Evolutionary conservation across 2,797 vertebrate species (phyloP), one percentile per base, ranked within the genome.

Genomic region (Pseudomugil gertrudae): DNA sequence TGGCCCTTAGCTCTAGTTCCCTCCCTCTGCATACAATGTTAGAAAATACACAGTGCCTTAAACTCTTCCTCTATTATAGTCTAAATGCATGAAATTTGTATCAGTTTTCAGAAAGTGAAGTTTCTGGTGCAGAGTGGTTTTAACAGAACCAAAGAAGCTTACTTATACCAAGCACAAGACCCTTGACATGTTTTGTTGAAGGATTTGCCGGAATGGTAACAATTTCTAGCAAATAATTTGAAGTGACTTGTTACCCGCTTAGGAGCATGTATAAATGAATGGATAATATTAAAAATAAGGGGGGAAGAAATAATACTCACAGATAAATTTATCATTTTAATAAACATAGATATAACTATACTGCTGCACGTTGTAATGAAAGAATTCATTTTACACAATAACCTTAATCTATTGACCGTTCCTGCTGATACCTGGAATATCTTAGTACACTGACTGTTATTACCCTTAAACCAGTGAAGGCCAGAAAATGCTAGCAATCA

Each of bases 1-100:
- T 91, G 90, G 88, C 91, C 91, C 89, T 93, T 92, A 92, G 87
- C 87, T 87, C 90, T 84, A 84, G 76, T 80, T 81, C 79, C 72
- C 72, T 80, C 72, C 76, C 83, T 85, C 84, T 81, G 87, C 84
- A 81, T 92, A 92, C 83, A 85, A 90, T 89, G 89, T 78, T 85
- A 80, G 86, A n/a, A 93, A 89, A 92, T 86, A 80, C 84, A 87
- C 83, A 76, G 74, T 78, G 76, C 68, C 53, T 80, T 73, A 57
- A 47, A 83, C 75, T 26, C 58, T 45, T 6, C 70, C 54, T 64
- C 45, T 36, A 29, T 63, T 83, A 70, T 72, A 63, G 59, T 23
- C 67, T 45, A 81, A 86, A 91, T 78, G 72, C 71, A 81, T 76
- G 73, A 80, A 81, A 82, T 84, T 69, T 76, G 80, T 84, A 85